A percentile compares a stretch with the other conserved stretches of the same genome.
These are phyloP conservation scores for Pegea sp. DNA, from an alignment of 23 tunicate genomes.

Conservation along the genomic window DNA sequence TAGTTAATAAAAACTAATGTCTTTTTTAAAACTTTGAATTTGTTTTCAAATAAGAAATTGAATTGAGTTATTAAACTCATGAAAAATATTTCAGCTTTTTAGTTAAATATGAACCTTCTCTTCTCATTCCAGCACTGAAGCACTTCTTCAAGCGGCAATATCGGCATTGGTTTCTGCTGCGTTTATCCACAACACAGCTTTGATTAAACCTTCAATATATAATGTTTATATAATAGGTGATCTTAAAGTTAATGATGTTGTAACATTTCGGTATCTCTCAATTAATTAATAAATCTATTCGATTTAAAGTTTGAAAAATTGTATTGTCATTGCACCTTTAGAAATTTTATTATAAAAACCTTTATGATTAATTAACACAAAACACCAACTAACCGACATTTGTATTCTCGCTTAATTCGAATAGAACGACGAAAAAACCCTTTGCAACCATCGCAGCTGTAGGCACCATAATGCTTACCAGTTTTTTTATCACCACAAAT, in stretches of 20 bases:
- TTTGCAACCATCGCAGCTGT: constrained; percentile 8
- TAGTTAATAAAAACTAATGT: too few relatives aligned
- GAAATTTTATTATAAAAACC: too few relatives aligned
- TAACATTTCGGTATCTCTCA: too few relatives aligned
- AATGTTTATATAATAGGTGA: too few relatives aligned
- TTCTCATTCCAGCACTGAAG: constrained; percentile 90
- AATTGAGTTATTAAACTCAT: neutral
- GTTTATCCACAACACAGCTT: constrained; percentile 69
- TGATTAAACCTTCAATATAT: constrained; percentile 69
- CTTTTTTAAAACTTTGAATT: neutral
- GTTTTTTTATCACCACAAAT: constrained; percentile 5
- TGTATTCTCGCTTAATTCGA: constrained; percentile 1
- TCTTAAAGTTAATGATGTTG: too few relatives aligned
- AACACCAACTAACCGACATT: neutral
- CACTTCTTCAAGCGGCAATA: constrained; percentile 87
- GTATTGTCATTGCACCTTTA: too few relatives aligned
- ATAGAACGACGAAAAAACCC: constrained; percentile 7
- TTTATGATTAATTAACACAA: too few relatives aligned
- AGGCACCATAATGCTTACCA: constrained; percentile 4
- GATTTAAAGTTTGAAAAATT: too few relatives aligned
- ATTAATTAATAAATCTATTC: too few relatives aligned
- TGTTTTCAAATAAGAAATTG: too few relatives aligned
- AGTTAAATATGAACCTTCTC: constrained; percentile 41
- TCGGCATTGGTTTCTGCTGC: constrained; percentile 88
- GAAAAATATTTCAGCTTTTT: neutral